A percentile compares a stretch with the other conserved stretches of the same genome.
phyloP scores from a whole-genome alignment of 1,140 invertebrate species.

The Eurosta solidaginis region DNA sequence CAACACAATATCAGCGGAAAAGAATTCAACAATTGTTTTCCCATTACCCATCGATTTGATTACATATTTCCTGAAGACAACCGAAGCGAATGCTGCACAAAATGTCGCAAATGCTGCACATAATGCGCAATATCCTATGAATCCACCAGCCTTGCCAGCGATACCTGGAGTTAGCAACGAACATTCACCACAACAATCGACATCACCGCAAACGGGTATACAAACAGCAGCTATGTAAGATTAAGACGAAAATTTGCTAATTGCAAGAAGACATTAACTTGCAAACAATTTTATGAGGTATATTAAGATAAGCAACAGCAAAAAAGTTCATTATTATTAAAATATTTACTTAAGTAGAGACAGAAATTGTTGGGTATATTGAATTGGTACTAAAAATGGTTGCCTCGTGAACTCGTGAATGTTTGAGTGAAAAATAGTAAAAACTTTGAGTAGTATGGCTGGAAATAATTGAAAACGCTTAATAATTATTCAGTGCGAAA shows the following conservation, averaged over 20 bases:
- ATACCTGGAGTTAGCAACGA: slow-evolving; percentile 3
- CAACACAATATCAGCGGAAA: slow-evolving; percentile 86
- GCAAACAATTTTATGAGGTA: not conserved
- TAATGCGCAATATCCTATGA: not conserved
- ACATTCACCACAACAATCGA: slow-evolving; percentile 24
- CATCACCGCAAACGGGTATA: slow-evolving; percentile 25
- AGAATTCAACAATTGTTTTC: slow-evolving; percentile 93
- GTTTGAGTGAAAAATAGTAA: not conserved
- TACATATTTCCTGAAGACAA: slow-evolving; percentile 45
- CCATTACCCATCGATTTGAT: slow-evolving; percentile 80
- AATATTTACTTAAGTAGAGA: not conserved
- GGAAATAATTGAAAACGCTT: not conserved
- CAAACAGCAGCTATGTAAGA: not conserved
- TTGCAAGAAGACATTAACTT: not conserved
- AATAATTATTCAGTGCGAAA: not conserved
- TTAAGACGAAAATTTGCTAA: not conserved
- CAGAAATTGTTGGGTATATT: not conserved
- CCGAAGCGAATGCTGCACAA: slow-evolving; percentile 28
- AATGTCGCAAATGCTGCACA: not conserved
- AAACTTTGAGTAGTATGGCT: no score
- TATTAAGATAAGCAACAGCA: not conserved
- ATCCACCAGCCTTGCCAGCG: not conserved
- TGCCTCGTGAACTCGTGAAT: not conserved
- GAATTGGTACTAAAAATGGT: not conserved
- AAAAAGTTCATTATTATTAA: no score